Conservation (phyloP, 2,113 vertebrate genomes). For the Toxostoma redivivum region DNA sequence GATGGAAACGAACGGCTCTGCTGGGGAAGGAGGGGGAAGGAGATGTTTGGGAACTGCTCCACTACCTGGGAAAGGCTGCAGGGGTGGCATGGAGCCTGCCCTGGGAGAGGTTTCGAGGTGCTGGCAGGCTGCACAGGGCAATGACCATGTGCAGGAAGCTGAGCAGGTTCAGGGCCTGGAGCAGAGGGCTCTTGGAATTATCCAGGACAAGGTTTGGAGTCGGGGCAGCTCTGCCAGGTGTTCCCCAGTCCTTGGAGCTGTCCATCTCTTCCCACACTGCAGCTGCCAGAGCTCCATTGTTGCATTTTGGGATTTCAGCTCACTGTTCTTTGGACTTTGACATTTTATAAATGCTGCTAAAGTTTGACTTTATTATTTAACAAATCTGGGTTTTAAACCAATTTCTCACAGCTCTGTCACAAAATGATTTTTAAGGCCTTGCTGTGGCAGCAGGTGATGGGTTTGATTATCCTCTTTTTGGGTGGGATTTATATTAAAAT, state of each 20-base stretch:
- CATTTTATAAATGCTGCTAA: not conserved
- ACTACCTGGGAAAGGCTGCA: accelerated
- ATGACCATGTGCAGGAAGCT: accelerated
- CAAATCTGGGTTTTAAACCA: accelerated
- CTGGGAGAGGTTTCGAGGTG: not conserved
- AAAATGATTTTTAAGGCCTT: not conserved
- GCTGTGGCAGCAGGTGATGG: not conserved
- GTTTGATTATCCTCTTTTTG: not conserved
- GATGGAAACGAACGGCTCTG: accelerated
- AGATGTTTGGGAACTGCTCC: accelerated
- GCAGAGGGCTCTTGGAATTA: accelerated
- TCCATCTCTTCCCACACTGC: not conserved
- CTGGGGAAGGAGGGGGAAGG: not conserved
- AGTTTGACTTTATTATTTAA: not conserved
- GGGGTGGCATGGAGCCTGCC: accelerated
- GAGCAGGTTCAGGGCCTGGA: accelerated
- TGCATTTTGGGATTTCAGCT: not conserved
- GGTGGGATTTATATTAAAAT: conserved; percentile 13
- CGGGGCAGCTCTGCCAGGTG: not conserved
- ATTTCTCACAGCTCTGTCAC: not conserved
- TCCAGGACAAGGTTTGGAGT: not conserved
- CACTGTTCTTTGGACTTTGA: not conserved
- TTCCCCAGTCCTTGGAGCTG: not conserved
- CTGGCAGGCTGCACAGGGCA: accelerated
- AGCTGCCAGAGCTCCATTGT: not conserved